Base-by-base conservation (phyloP, 2,113 vertebrate genomes). In the Odontophorus gujanensis region DNA sequence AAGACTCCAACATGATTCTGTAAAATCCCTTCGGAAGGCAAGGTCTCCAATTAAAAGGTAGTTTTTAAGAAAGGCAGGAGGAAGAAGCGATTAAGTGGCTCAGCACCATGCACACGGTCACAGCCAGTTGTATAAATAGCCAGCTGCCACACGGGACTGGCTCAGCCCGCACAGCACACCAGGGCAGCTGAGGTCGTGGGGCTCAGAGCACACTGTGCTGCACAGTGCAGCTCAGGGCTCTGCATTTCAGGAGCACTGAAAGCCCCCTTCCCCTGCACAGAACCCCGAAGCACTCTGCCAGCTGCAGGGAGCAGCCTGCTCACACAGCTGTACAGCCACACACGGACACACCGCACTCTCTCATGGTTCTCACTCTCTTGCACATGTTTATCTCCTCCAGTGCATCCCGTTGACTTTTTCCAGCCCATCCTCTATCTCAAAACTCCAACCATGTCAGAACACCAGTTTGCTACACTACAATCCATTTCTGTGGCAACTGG, bases 401-500 rank as follows among this genome's bases (percentile, higher is more conserved):
- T 40, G 26, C 50, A 62, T 96, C n/a, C 85, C 25, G 53, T 2
- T 13, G 88, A 6, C 48, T 87, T 69, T 67, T 62, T 30, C 40
- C 51, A 72, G 81, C 2, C 17, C 43, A 48, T 88, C 61, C 69
- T 30, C 34, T 7, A 61, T n/a, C 63, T 40, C 92, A n/a, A n/a
- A 12, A 36, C 53, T 68, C 81, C 21, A 92, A 25, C 12, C 48
- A 81, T 45, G 67, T 2, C 7, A 63, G 11, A 89, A 93, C 17
- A 72, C 76, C 62, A 63, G 58, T 79, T 58, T 42, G 58, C 18
- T 36, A 58, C 22, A 63, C 42, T 21, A 47, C 55, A 48, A 7
- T 76, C 34, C 76, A 75, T 93, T 74, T 66, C 95, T 90, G 91
- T 2, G 66, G 94, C 85, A 90, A 85, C 25, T 55, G 73, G 50